phyloP scores from a whole-genome alignment of 2,113 vertebrate species.

The Nyctereutes procyonoides region DNA sequence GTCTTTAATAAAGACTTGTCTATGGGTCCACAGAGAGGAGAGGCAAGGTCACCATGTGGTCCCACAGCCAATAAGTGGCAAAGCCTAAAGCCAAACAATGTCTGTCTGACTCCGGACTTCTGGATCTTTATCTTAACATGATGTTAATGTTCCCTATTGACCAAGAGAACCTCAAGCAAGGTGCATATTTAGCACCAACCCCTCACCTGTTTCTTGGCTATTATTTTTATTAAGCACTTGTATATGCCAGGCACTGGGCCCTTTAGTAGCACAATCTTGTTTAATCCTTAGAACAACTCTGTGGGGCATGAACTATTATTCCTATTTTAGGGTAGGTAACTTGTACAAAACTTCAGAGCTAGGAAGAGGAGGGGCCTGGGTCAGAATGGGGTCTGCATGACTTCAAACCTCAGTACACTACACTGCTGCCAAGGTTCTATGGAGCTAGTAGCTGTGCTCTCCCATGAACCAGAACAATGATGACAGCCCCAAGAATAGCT shows the following conservation, averaged over 20 bases:
- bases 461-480: not conserved
- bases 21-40: not conserved
- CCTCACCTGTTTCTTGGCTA: not conserved
- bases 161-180: not conserved
- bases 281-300: not conserved
- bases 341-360: not conserved
- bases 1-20: not conserved
- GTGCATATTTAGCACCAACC: rapidly evolving
- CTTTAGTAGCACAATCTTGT: not conserved
- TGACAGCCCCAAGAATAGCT: not conserved
- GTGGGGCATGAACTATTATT: not conserved
- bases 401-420: not conserved
- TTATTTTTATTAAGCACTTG: not conserved
- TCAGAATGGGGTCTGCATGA: not conserved
- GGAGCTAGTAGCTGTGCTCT: rapidly evolving
- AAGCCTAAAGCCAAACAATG: not conserved
- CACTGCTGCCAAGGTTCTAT: not conserved
- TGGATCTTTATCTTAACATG: too few relatives aligned
- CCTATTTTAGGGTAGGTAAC: not conserved
- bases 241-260: not conserved
- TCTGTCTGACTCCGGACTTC: not conserved
- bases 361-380: not conserved
- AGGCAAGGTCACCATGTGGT: not conserved
- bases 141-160: too few relatives aligned
- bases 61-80: not conserved